Evolutionary conservation across 2,113 vertebrate genomes (phyloP), one percentile per base, ranked within the genome.

Genomic region (Bolborhynchus lineola): DNA sequence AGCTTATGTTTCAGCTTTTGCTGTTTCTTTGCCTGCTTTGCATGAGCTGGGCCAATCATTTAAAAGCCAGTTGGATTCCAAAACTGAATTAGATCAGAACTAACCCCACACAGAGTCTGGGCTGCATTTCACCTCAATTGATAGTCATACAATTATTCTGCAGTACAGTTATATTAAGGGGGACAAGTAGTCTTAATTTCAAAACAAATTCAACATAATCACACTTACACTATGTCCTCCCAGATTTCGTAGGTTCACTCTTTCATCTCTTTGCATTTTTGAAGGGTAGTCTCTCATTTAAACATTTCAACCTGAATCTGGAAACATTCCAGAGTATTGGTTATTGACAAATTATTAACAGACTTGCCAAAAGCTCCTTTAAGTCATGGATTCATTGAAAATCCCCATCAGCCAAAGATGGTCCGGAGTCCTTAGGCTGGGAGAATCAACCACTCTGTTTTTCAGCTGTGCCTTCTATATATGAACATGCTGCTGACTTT

Each of bases 131-230:
- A 59, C 64, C 21, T 65, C 55, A 59, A 42, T 29, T 90, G 53
- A 47, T 83, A 81, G 62, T 60, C 46, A 23, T 15, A 12, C 13
- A 55, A 11, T 81, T 26, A 41, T 68, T 83, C 35, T 44, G 16
- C 62, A 24, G 24, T 37, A 37, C 41, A 46, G 37, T 86, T 88
- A 18, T 28, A 67, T 28, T 87, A 74, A 76, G 23, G 53, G 44
- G 31, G 70, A 24, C 86, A 70, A n/a, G 42, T 65, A 74, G 52
- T 57, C 29, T 33, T 92, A 55, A 88, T 92, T 95, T 95, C 37
- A 82, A 90, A 93, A 53, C 42, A 91, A 87, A 70, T 65, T 72
- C 37, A 41, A 91, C 92, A 81, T 62, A 62, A 86, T 65, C 44
- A 67, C 7, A 77, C 13, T 65, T 77, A 70, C 78, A 59, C 19